phyloP scores from a whole-genome alignment of 2,113 vertebrate species.

The Salvelinus sp. region DNA sequence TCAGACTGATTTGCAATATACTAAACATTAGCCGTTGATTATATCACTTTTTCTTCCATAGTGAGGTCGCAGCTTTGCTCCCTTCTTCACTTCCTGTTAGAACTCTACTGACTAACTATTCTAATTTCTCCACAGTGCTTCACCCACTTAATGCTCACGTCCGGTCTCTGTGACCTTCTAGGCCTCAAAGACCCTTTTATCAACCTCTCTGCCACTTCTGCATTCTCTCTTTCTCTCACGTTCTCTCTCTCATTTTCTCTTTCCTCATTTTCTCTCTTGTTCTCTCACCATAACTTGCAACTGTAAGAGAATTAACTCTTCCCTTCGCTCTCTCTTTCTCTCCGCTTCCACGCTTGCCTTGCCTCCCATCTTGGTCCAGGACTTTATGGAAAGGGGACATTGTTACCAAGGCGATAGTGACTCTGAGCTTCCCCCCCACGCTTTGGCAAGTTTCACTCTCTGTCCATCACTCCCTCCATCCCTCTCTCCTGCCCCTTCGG shows the following conservation, averaged over 20 bases:
- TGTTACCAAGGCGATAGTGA: conserved; percentile 86
- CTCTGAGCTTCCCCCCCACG: conserved; percentile 77
- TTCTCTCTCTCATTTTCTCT: background rate
- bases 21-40: no score
- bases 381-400: conserved; percentile 84
- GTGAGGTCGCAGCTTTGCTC: no score
- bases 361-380: conserved; percentile 77
- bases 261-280: background rate
- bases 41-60: no score
- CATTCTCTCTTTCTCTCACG: conserved; percentile 67
- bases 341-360: conserved; percentile 38
- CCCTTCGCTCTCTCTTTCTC: conserved; percentile 41
- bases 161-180: conserved; percentile 33
- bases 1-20: no score
- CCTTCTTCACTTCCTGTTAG: no score
- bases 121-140: background rate
- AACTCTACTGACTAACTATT: background rate
- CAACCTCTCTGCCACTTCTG: conserved; percentile 64
- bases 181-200: conserved; percentile 1
- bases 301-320: background rate
- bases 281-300: background rate
- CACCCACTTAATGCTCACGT: conserved; percentile 9
- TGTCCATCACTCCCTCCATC: conserved; percentile 13
- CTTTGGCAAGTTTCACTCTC: conserved; percentile 82
- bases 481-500: background rate